Conservation (phyloP, 2,797 vertebrate genomes). For the Alauda arvensis region DNA sequence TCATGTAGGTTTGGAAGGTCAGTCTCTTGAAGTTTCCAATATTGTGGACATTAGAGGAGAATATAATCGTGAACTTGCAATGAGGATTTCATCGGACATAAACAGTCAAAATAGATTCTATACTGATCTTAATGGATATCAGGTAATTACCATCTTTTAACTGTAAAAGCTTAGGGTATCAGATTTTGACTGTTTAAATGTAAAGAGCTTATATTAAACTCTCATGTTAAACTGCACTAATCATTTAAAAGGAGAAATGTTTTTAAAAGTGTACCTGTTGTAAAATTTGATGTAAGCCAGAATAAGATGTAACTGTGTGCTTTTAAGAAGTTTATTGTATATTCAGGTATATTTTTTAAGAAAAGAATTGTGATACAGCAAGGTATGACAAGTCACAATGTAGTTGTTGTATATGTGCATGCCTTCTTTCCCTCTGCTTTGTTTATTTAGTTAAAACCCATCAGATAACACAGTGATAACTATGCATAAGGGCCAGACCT, state of each 20-base stretch:
- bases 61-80: conserved; percentile 86
- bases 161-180: background rate
- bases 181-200: background rate
- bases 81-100: conserved; percentile 83
- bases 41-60: conserved; percentile 88
- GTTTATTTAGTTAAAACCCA: background rate
- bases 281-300: background rate
- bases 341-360: background rate
- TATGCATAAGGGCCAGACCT: background rate
- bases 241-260: background rate
- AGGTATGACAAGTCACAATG: background rate
- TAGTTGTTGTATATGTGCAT: background rate
- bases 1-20: conserved; percentile 82
- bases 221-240: background rate
- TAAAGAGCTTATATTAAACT: background rate
- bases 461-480: background rate
- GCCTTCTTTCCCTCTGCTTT: background rate
- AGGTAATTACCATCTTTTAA: conserved; percentile 74
- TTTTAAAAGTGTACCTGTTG: background rate
- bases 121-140: conserved; percentile 90
- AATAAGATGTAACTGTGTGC: background rate
- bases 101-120: conserved; percentile 84
- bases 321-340: background rate
- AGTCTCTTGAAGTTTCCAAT: conserved; percentile 86
- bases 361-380: background rate